Evolutionary conservation across 1,140 invertebrate species (phyloP), one percentile per base, ranked within the genome.

Genomic region (Cydia fagiglandana): DNA sequence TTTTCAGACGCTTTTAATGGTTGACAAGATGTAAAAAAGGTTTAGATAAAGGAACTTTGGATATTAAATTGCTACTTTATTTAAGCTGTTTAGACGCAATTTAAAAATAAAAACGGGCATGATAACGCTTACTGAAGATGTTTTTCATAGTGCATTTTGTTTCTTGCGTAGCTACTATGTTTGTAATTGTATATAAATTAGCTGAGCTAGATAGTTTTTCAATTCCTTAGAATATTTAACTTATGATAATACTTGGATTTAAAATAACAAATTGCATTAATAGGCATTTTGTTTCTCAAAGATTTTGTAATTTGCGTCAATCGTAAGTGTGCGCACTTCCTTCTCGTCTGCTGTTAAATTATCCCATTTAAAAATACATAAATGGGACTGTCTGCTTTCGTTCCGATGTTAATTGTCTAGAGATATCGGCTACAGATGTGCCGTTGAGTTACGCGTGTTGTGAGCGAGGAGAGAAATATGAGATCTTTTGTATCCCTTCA

Each of bases 391-490:
- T 88, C 88, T 84, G 82, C 74, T 84, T 78, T 78, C 77, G 82
- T 88, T 77, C 79, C 80, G 85, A 84, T 84, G 84, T 91, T 92
- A 92, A 92, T 92, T 92, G 90, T 91, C 84, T 83, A 88, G 84
- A 90, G 88, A 91, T 88, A 92, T 90, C 79, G 86, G 81, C 83
- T 91, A 86, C 91, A 91, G 86, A 91, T 93, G 91, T 88, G 78
- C 83, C 75, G 80, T 81, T 90, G 85, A 90, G 85, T 90, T 90
- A 84, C 81, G 45, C 79, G 76, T 84, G 84, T 87, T 84, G 83
- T 73, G 73, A 81, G 81, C 84, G 88, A 77, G 76, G 88, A 90
- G 80, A 86, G 90, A 92, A 86, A 87, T 91, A 92, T 85, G 88
- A 86, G 81, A 80, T 80, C 79, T 85, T 88, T 61, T 24, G 56